Conservation (phyloP, 2,888 invertebrate genomes). For the Philereme vetulata region DNA sequence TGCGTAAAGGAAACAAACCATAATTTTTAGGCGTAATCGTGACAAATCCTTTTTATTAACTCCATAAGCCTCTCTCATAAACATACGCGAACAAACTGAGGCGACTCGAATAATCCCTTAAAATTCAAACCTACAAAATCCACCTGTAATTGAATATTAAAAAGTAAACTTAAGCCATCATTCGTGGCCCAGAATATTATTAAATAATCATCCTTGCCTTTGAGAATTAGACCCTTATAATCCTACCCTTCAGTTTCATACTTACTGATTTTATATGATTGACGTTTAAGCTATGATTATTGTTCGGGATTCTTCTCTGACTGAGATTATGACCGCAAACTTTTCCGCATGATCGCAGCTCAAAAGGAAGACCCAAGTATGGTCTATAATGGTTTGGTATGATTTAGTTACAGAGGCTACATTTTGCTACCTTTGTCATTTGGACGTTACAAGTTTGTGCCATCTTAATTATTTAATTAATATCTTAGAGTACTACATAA, state of each 20-base stretch:
- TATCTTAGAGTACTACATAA: no score
- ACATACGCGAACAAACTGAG: constrained; percentile 36
- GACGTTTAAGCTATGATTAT: constrained; percentile 71
- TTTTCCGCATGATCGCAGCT: constrained; percentile 23
- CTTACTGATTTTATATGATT: constrained; percentile 72
- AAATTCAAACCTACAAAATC: constrained; percentile 45
- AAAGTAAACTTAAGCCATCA: constrained; percentile 54
- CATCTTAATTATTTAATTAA: no score
- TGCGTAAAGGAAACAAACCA: constrained; percentile 20
- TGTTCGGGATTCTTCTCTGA: constrained; percentile 48
- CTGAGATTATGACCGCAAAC: constrained; percentile 59
- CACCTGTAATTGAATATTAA: constrained; percentile 64
- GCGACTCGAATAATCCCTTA: constrained; percentile 38
- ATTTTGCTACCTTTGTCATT: no score
- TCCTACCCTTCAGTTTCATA: constrained; percentile 77
- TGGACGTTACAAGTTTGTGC: no score
- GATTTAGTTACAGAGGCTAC: no score
- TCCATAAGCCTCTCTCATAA: constrained; percentile 37
- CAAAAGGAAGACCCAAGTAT: neutral
- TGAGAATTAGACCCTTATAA: constrained; percentile 77
- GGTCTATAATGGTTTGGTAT: no score
- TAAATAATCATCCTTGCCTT: constrained; percentile 57
- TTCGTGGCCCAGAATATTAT: constrained; percentile 66
- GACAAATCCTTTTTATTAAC: constrained; percentile 42
- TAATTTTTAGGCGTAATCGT: constrained; percentile 35